Evolutionary conservation across 2,113 vertebrate species (phyloP), one percentile per base, ranked within the genome.

Genomic region (Psittacara wagleri): DNA sequence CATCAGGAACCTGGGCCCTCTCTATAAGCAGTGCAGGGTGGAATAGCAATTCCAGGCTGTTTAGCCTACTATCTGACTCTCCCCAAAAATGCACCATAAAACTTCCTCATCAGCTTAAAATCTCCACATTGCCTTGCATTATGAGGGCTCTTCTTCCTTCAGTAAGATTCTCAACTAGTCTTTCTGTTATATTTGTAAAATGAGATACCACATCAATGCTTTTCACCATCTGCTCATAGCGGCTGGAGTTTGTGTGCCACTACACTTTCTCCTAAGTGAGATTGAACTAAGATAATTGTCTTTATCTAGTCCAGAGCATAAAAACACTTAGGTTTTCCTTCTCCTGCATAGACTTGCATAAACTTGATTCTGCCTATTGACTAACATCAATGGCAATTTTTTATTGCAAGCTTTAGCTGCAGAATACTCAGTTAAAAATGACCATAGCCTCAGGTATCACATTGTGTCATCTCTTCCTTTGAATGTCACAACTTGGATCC

Each of bases 1-100:
- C 10, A 51, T 9, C 37, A 33, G 43, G 17, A 92, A 7, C 7
- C 14, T 28, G 49, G 17, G 6, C 1, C 0, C 6, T 67, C 2
- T 44, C 4, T 86, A 4, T 22, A 70, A 62, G 74, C 61, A 78
- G 4, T 44, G 24, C 16, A 27, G 10, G 20, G n/a, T 67, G 15
- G 13, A 92, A 64, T 9, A 73, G 27, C 11, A 91, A 17, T 61
- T 83, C 52, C 44, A 68, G 20, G 51, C 28, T 72, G 33, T 28
- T 89, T 74, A 62, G 28, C 18, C 15, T 76, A 31, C 23, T 19
- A 27, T 27, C 59, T 43, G 31, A 79, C 23, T 64, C 29, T 70
- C 55, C 10, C 10, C 7, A 7, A 67, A 91, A 74, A 43, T 46
- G 15, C 3, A 44, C 25, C 23, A 64, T 46, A 79, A 79, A 76